These are phyloP conservation scores for Drosophila chauvacae DNA, from an alignment of 1,140 invertebrate species.

Conservation along the genomic window DNA sequence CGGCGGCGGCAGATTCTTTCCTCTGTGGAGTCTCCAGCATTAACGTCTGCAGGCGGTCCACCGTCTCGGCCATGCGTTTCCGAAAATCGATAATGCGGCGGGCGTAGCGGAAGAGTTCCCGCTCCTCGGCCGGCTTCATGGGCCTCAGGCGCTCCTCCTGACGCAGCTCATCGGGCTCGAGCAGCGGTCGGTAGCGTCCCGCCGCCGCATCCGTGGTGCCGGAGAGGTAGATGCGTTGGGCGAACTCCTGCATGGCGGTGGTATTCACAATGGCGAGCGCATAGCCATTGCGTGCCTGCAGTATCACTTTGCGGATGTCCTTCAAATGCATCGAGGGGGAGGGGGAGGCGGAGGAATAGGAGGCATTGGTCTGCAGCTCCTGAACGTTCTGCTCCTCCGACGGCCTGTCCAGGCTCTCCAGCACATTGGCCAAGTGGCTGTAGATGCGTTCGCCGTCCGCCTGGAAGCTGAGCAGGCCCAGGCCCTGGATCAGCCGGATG, in stretches of 20 bases:
- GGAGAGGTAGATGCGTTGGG: conserved; percentile 61
- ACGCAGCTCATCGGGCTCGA: conserved; percentile 45
- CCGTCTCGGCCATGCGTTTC: conserved; percentile 77
- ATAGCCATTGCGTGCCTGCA: conserved; percentile 38
- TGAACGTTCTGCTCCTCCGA: conserved; percentile 5
- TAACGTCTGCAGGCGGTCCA: conserved; percentile 70
- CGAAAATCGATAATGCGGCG: conserved; percentile 68
- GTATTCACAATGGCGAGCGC: conserved; percentile 60
- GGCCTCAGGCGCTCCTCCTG: conserved; percentile 18
- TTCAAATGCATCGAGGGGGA: not conserved
- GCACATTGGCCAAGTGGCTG: conserved; percentile 39
- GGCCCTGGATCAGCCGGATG: conserved; percentile 39
- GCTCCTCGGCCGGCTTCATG: conserved; percentile 36
- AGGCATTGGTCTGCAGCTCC: not conserved
- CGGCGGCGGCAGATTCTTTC: not conserved
- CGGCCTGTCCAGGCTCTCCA: conserved; percentile 42
- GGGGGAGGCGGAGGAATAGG: not conserved
- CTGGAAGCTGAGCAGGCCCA: conserved; percentile 57
- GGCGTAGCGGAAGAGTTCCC: conserved; percentile 68
- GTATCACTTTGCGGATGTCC: conserved; percentile 22
- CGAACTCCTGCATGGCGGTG: conserved; percentile 76
- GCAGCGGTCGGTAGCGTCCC: conserved; percentile 37
- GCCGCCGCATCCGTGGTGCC: conserved; percentile 58
- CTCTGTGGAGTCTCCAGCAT: conserved; percentile 60
- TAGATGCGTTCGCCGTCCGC: conserved; percentile 40